Evolutionary conservation across 2,888 invertebrate genomes (phyloP), one percentile per base, ranked within the genome.

Genomic region (Blastobasis adustella): DNA sequence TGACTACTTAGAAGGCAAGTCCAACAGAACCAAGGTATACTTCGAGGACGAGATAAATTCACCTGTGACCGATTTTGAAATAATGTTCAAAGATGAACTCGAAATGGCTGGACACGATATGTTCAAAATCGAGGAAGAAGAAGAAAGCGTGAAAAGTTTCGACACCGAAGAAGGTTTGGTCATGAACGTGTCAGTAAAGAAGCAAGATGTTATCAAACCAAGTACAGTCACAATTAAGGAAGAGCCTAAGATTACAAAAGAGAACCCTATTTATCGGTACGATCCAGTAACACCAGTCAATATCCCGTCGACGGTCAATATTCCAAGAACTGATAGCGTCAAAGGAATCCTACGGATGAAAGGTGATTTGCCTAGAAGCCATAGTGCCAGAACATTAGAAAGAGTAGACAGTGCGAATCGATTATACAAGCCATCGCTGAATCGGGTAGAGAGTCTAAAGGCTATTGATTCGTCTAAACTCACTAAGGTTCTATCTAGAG

Each of bases 1-100:
- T 0, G 85, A 87, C 53, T 81, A 82, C 45, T 56, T 80, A 10
- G 77, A 76, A 2, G 85, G 82, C 45, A 80, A 74, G 60, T 86
- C 87, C 0, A 87, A 84, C 53, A 69, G 89, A 55, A 86, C 86
- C 23, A 87, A 87, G 61, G 89, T 89, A 0, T 86, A 89, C 59
- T 89, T 89, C 56, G 88, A 88, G 67, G 89, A 89, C 41, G 88
- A 89, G 68, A 80, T 87, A 0, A 80, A 89, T 50, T 85, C 86
- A 0, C 87, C 86, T 0, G 82, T 89, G 4, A 87, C 89, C 2
- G 89, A 89, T 66, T 89, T 89, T 49, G 89, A 89, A 70, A 89
- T 89, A 1, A 89, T 89, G 89, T 89, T 89, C 66, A 88, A 89
- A 71, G 89, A 89, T 56, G 89, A 89, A 67, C 71, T 89, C 0